These are phyloP conservation scores for Athalia rosae DNA, from an alignment of 2,888 invertebrate genomes.

Conservation along the genomic window DNA sequence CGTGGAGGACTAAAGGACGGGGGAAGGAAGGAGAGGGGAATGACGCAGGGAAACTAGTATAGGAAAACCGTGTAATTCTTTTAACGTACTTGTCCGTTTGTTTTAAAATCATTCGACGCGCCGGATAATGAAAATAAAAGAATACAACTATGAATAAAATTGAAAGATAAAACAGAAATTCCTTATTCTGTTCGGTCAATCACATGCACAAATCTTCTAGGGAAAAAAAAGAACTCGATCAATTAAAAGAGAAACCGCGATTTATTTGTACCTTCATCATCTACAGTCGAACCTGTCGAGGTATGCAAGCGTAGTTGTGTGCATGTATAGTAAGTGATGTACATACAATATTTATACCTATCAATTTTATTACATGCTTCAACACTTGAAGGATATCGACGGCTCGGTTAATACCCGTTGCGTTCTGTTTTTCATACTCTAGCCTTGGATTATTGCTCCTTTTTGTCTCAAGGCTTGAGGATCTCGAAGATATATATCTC, in stretches of 20 bases:
- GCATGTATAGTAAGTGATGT: not conserved
- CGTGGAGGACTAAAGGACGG: not conserved
- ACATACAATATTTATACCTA: not conserved
- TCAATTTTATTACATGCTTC: not conserved
- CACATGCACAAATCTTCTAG: not conserved
- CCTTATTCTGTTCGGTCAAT: not conserved
- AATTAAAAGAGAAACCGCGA: not conserved
- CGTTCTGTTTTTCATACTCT: not conserved
- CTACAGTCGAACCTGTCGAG: not conserved
- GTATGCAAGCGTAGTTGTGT: not conserved
- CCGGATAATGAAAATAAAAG: not conserved
- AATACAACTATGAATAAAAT: not conserved
- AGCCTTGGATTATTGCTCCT: slow-evolving; percentile 24
- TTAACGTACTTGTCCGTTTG: slow-evolving; percentile 34
- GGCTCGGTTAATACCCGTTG: slow-evolving; percentile 20
- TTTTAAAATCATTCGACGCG: slow-evolving; percentile 23
- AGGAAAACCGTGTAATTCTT: slow-evolving; percentile 35
- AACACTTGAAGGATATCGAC: not conserved
- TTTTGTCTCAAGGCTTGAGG: slow-evolving; percentile 20
- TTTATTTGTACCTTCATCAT: not conserved
- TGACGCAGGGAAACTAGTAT: slow-evolving; percentile 4
- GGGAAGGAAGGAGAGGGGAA: not conserved
- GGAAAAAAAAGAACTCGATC: not conserved
- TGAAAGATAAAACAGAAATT: not conserved
- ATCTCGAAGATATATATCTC: not conserved